A percentile compares a stretch with the other conserved stretches of the same genome.
phyloP scores from a whole-genome alignment of 2,113 vertebrate genomes.

The Planiliza haematocheilus region DNA sequence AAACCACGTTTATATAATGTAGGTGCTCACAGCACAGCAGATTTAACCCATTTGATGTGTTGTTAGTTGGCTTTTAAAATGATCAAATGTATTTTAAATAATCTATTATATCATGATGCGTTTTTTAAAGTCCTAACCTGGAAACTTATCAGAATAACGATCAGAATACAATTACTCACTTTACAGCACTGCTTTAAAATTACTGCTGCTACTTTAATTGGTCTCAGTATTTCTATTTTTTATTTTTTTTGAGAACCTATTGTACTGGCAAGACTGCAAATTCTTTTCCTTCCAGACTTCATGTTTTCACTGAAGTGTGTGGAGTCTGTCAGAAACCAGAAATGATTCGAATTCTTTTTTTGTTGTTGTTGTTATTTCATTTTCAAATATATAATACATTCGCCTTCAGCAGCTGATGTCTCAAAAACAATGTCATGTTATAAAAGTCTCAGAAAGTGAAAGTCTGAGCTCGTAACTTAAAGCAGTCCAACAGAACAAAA shows the following conservation, averaged over 20 bases:
- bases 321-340: background rate
- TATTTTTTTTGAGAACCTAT: too few species aligned
- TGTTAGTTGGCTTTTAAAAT: too few species aligned
- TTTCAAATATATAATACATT: background rate
- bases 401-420: background rate
- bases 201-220: background rate
- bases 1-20: too few species aligned
- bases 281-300: background rate
- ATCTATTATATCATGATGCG: too few species aligned
- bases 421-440: background rate
- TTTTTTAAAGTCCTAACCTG: too few species aligned
- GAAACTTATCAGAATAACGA: too few species aligned
- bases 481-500: conserved; percentile 32
- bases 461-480: conserved; percentile 32
- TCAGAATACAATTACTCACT: too few species aligned
- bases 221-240: background rate
- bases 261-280: background rate
- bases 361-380: background rate
- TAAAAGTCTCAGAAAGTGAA: background rate
- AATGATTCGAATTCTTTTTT: background rate
- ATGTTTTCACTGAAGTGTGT: background rate
- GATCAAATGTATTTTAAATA: too few species aligned
- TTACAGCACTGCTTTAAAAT: background rate
- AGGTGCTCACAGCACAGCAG: too few species aligned
- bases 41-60: too few species aligned